These are phyloP conservation scores for Idaea dimidiata DNA, from an alignment of 2,888 invertebrate species.

Conservation along the genomic window DNA sequence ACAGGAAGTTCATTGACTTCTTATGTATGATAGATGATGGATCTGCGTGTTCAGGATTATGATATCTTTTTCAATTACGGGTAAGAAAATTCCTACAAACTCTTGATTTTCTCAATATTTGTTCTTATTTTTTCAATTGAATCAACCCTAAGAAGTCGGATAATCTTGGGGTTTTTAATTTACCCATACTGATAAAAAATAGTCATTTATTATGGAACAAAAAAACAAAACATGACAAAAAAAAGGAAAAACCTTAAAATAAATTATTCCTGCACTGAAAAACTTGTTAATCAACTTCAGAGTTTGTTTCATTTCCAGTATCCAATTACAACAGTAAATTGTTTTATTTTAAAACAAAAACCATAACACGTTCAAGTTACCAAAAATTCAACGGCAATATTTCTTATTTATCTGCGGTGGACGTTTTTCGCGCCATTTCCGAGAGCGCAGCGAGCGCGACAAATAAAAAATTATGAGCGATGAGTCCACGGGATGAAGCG, in stretches of 20 bases:
- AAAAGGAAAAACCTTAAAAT: too few relatives aligned
- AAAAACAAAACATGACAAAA: too few relatives aligned
- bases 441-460: slow-evolving; percentile 25
- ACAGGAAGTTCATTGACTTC: neutral
- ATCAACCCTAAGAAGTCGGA: too few relatives aligned
- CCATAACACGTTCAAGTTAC: slow-evolving; percentile 20
- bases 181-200: too few relatives aligned
- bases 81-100: neutral
- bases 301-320: neutral
- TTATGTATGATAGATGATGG: neutral
- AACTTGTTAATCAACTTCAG: neutral
- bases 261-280: neutral
- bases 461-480: slow-evolving; percentile 48
- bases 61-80: neutral
- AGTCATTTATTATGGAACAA: too few relatives aligned
- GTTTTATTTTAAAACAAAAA: neutral
- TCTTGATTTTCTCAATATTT: neutral
- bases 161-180: too few relatives aligned
- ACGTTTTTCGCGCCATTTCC: slow-evolving; percentile 28
- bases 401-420: slow-evolving; percentile 26
- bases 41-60: neutral
- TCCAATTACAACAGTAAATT: neutral
- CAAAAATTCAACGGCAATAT: slow-evolving; percentile 19
- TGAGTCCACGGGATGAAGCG: slow-evolving; percentile 31
- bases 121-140: neutral